Evolutionary conservation across 2,797 vertebrate genomes (phyloP).

Genomic region (Pampus argenteus): DNA sequence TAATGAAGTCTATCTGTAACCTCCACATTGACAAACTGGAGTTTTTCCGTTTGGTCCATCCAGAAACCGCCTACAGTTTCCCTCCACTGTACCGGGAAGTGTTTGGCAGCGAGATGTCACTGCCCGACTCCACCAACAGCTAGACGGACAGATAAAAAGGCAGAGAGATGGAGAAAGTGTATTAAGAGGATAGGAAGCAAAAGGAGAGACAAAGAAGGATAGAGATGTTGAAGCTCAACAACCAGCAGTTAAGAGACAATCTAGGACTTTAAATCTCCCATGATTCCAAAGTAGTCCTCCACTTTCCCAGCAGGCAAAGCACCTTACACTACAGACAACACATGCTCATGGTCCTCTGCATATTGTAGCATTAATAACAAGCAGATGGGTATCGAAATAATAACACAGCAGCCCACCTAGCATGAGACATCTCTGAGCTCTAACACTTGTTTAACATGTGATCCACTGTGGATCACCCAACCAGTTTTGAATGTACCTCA

Average conservation of each 20-base stretch:
- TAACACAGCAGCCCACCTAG: constrained; percentile 56
- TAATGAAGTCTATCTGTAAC: constrained; percentile 94
- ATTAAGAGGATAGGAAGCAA: constrained; percentile 59
- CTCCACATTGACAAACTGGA: constrained; percentile 93
- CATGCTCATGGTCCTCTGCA: constrained; percentile 72
- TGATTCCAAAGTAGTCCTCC: constrained; percentile 77
- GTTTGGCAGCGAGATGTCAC: constrained; percentile 91
- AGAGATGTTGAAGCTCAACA: constrained; percentile 76
- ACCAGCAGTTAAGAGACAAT: constrained; percentile 84
- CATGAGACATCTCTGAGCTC: constrained; percentile 63
- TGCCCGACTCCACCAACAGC: constrained; percentile 88
- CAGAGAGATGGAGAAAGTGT: constrained; percentile 55
- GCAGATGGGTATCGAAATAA: constrained; percentile 53
- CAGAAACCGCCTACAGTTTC: constrained; percentile 91
- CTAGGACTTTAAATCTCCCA: constrained; percentile 76
- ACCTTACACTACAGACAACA: constrained; percentile 82
- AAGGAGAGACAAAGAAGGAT: constrained; percentile 69
- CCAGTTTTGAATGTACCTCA: constrained; percentile 85
- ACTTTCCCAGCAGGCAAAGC: constrained; percentile 80
- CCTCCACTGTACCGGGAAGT: constrained; percentile 94
- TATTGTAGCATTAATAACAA: constrained; percentile 79
- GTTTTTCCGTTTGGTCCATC: constrained; percentile 93
- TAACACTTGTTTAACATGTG: constrained; percentile 61
- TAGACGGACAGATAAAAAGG: constrained; percentile 75
- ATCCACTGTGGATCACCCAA: constrained; percentile 64